Conservation (phyloP, 2,797 vertebrate genomes). For the Micrastur ruficollis region DNA sequence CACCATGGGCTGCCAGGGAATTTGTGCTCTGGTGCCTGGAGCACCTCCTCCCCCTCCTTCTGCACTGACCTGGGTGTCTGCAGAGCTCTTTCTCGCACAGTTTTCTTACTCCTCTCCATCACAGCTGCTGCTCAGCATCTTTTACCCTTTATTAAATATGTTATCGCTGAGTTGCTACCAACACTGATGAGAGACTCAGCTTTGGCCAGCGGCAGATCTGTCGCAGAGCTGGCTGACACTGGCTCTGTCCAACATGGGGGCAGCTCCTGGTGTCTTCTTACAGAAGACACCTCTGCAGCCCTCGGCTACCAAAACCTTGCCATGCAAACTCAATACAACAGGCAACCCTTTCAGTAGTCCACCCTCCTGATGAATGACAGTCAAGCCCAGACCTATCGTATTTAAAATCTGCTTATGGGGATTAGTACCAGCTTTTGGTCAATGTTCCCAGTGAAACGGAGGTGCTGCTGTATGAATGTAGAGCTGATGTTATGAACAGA, state of each 20-base stretch:
- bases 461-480: background rate
- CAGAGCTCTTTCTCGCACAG: background rate
- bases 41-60: background rate
- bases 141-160: background rate
- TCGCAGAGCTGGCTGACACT: background rate
- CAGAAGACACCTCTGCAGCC: background rate
- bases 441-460: background rate
- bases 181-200: background rate
- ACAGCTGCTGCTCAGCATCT: background rate
- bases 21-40: accelerated
- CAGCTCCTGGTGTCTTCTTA: background rate
- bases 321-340: accelerated
- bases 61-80: background rate
- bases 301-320: background rate
- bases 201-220: background rate
- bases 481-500: background rate
- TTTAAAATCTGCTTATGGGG: background rate
- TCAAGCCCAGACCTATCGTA: background rate
- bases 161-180: background rate
- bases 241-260: background rate
- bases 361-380: background rate
- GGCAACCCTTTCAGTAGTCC: background rate
- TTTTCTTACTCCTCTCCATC: background rate
- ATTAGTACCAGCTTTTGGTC: background rate
- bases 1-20: background rate